phyloP scores from a whole-genome alignment of 2,113 vertebrate genomes.

The Sialia sialis region DNA sequence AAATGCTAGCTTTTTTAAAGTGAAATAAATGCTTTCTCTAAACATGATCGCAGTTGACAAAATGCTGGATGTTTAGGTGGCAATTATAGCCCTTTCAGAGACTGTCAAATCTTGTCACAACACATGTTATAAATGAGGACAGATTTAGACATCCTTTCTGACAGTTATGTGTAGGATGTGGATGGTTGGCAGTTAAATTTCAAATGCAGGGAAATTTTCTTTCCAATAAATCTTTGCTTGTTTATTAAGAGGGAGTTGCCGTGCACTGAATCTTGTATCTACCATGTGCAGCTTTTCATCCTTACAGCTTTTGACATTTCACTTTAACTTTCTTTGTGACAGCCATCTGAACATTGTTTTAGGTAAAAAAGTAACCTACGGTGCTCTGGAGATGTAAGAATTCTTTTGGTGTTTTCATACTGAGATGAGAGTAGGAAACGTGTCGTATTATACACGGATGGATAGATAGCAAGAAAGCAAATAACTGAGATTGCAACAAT shows the following conservation, averaged over 20 bases:
- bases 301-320: constrained; percentile 66
- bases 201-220: constrained; percentile 74
- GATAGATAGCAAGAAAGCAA: constrained; percentile 55
- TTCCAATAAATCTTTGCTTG: constrained; percentile 74
- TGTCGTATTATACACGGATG: constrained; percentile 60
- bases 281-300: constrained; percentile 68
- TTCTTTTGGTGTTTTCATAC: constrained; percentile 58
- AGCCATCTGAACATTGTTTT: constrained; percentile 51
- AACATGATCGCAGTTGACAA: constrained; percentile 78
- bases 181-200: constrained; percentile 79
- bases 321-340: constrained; percentile 66
- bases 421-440: constrained; percentile 47
- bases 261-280: constrained; percentile 68
- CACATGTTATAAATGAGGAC: constrained; percentile 80
- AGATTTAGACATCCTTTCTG: constrained; percentile 82
- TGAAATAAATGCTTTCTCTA: constrained; percentile 79
- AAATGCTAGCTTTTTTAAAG: constrained; percentile 51
- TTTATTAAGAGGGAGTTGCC: constrained; percentile 75
- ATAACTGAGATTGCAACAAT: constrained; percentile 31
- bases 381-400: constrained; percentile 33
- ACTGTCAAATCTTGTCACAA: constrained; percentile 82
- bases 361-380: constrained; percentile 58
- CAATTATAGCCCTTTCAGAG: constrained; percentile 82
- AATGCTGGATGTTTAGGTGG: constrained; percentile 81
- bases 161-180: constrained; percentile 81